Evolutionary conservation across 2,113 vertebrate genomes (phyloP), one percentile per base, ranked within the genome.

Genomic region (Seriola quinqueradiata): DNA sequence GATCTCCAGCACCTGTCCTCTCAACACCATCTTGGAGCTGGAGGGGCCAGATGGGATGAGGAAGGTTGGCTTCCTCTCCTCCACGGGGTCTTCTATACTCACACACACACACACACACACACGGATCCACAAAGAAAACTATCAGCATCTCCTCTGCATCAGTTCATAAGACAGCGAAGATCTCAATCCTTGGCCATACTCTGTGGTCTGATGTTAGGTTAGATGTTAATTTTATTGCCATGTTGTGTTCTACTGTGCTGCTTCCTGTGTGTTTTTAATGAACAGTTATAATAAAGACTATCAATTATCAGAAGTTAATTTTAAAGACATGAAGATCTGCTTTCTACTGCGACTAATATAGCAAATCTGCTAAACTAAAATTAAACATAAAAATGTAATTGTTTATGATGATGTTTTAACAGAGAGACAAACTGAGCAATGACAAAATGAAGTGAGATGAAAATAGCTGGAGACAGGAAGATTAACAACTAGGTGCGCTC

Each of bases 1-100:
- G 86, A 99, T 91, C 67, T 97, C 94, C 89, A 99, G 96, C 57
- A 95, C 92, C 67, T 97, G 96, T 93, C 98, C 98, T 94, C 96
- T 96, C 84, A 99, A 90, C 42, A 97, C 98, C 76, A 96, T 95
- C 93, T 96, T 97, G 92, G 92, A 95, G 93, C 96, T 99, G 87
- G 93, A 91, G 55, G 93, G 90, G 25, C 96, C 97, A 77, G 91
- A 87, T 76, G 98, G 97, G 87, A 95, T 95, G 87, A 99, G 92
- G 94, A 99, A 97, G 28, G 90, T 83, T 57, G 98, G 98, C n/a
- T 70, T 95, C 73, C 97, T 96, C 81, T 99, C 96, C 80, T 93
- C 96, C 13, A 85, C 88, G 46, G 96, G 94, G 9, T 95, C 97
- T 19, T 97, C 98, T 99, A 88, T 17, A 63, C 69, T 86, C 36